These are phyloP conservation scores for Aspidiotus destructor DNA, from an alignment of 2,888 invertebrate genomes.

Conservation along the genomic window DNA sequence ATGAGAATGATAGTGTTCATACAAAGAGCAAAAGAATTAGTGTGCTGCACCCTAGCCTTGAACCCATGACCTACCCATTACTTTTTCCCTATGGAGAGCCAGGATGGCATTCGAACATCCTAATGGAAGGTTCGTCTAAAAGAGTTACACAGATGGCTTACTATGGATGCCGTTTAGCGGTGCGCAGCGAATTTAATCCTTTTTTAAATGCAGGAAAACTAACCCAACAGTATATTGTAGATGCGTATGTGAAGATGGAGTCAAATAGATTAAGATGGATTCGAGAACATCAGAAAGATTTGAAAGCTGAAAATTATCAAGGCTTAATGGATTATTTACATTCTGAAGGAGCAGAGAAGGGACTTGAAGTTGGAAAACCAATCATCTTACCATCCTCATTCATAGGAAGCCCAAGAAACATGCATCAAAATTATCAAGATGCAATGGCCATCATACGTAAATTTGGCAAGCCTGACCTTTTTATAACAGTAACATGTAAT, in stretches of 20 bases:
- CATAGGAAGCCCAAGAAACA: slow-evolving; percentile 38
- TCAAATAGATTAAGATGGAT: slow-evolving; percentile 39
- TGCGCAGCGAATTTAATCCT: too few relatives aligned
- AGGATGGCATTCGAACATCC: too few relatives aligned
- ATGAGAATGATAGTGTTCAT: slow-evolving; percentile 1
- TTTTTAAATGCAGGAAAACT: slow-evolving; percentile 35
- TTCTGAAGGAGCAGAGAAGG: slow-evolving; percentile 39
- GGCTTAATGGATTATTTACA: too few relatives aligned
- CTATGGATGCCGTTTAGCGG: too few relatives aligned
- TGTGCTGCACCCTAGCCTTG: too few relatives aligned
- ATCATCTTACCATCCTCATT: slow-evolving; percentile 39
- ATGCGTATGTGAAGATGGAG: slow-evolving; percentile 41
- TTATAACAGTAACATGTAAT: slow-evolving; percentile 39
- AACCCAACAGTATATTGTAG: slow-evolving; percentile 41
- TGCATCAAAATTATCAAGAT: slow-evolving; percentile 40
- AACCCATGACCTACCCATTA: background rate
- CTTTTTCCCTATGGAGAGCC: background rate
- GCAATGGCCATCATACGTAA: slow-evolving; percentile 39
- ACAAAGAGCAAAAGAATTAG: background rate
- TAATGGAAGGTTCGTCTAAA: too few relatives aligned
- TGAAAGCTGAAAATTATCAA: too few relatives aligned
- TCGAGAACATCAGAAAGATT: too few relatives aligned
- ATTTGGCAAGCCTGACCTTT: slow-evolving; percentile 38
- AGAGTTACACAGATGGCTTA: too few relatives aligned
- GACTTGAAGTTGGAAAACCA: slow-evolving; percentile 38